Base-by-base conservation (phyloP, 2,888 invertebrate species). In the Archaeoteleia sp. region DNA sequence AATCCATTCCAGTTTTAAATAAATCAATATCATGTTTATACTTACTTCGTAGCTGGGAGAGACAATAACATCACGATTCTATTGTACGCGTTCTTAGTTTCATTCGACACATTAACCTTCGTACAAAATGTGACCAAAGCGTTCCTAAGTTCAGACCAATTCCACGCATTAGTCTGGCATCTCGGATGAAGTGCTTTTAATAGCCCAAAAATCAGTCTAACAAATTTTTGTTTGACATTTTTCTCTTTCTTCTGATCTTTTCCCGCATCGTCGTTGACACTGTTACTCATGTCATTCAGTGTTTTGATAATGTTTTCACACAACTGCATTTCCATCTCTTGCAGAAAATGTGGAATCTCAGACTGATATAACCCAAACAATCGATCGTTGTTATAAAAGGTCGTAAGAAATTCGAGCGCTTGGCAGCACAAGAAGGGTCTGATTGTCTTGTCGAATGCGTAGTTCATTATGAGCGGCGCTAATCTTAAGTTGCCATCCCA, bases 341-440 rank as follows among this genome's bases (percentile, higher is more conserved):
- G 82, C 5, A 82, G 72, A 43, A 89, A 75, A 48, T 86, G 84
- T 17, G 71, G 74, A 9, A 85, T 72, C 10, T 83, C 78, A 29
- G 79, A 78, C n/a, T 86, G 85, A 1, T 23, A 8, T 6, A 82
- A 84, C 68, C 88, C 87, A 20, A 87, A 78, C 29, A 87, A 78
- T 74, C 90, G 88, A 8, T 89, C 83, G 73, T 91, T 89, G 40
- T 87, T 87, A 80, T 91, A 93, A 70, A 92, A 90, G 1, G 89
- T 86, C n/a, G 87, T 86, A 37, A 93, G 79, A 58, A 93, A 84
- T 76, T 92, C 91, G 1, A 91, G 76, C 0, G 91, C 91, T 85
- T 93, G 92, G 67, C 88, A 90, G 34, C 91, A 88, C 14, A 91
- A 87, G 75, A 90, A 93, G 20, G 90, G 89, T 63, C 92, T 87